Conservation (phyloP, 2,797 vertebrate species). For the Moxostoma hubbsi region DNA sequence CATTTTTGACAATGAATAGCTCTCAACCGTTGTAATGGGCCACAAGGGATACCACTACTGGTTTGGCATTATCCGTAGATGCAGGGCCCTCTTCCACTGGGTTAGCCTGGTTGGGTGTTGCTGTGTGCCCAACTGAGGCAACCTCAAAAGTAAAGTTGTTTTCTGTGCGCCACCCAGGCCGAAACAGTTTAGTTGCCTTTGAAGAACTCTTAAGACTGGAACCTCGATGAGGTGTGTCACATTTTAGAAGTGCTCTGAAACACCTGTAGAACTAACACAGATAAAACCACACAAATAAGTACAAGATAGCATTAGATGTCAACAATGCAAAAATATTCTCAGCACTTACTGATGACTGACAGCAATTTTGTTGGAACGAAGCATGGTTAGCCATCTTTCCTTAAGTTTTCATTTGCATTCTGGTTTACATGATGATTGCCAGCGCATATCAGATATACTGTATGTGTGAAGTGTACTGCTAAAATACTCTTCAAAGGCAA, state of each 20-base stretch:
- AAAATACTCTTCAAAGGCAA: no score
- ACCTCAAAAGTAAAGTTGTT: constrained; percentile 68
- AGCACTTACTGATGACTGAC: not conserved
- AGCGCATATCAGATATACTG: not conserved
- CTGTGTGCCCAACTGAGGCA: constrained; percentile 68
- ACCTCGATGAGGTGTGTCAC: constrained; percentile 63
- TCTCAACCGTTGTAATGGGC: constrained; percentile 68
- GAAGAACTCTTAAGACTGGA: constrained; percentile 76
- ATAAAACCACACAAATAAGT: constrained; percentile 42
- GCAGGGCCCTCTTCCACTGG: constrained; percentile 58
- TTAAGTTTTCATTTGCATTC: not conserved
- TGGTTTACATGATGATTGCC: no score
- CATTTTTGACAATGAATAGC: not conserved
- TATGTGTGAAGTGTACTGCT: no score
- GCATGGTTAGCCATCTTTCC: not conserved
- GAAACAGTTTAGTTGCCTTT: constrained; percentile 70
- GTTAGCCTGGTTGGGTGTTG: constrained; percentile 58
- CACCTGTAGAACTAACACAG: constrained; percentile 81
- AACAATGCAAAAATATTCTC: not conserved
- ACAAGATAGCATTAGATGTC: constrained; percentile 2
- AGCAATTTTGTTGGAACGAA: not conserved
- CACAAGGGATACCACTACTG: constrained; percentile 66
- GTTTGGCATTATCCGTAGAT: constrained; percentile 61
- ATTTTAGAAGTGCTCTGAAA: constrained; percentile 75
- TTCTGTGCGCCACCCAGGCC: constrained; percentile 58